phyloP scores from a whole-genome alignment of 2,888 invertebrate genomes.

The Congeria kusceri region DNA sequence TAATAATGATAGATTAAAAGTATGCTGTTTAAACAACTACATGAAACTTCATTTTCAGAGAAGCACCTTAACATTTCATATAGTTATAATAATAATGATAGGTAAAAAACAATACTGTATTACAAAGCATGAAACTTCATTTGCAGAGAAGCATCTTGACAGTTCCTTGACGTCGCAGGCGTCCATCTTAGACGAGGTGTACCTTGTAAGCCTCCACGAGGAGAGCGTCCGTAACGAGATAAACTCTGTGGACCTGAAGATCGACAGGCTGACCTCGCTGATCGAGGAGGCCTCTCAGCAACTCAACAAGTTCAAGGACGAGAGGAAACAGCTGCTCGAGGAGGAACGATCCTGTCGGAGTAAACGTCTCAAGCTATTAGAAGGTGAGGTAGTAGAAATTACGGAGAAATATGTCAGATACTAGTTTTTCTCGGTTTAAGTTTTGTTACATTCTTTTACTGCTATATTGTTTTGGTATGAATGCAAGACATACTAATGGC shows the following conservation, averaged over 20 bases:
- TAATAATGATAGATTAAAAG: too few species aligned
- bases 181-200: constrained; percentile 69
- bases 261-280: constrained; percentile 60
- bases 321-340: constrained; percentile 33
- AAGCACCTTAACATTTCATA: too few species aligned
- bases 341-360: constrained; percentile 63
- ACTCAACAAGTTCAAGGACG: constrained; percentile 59
- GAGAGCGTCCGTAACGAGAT: constrained; percentile 69
- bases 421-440: too few species aligned
- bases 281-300: constrained; percentile 67
- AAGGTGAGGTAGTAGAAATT: constrained; percentile 66
- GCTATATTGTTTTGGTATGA: too few species aligned
- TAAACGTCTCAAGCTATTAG: constrained; percentile 66
- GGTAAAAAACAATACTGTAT: too few species aligned
- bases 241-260: constrained; percentile 59
- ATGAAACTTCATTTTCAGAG: too few species aligned
- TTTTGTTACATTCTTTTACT: too few species aligned
- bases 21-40: too few species aligned
- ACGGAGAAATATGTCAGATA: too few species aligned
- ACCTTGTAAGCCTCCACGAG: constrained; percentile 72
- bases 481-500: too few species aligned
- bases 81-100: too few species aligned
- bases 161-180: constrained; percentile 47
- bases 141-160: constrained; percentile 47
- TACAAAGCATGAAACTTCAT: too few species aligned